A percentile compares a stretch with the other conserved stretches of the same genome.
Conservation (phyloP, 2,797 vertebrate genomes). For the Girardinus metallicus region DNA sequence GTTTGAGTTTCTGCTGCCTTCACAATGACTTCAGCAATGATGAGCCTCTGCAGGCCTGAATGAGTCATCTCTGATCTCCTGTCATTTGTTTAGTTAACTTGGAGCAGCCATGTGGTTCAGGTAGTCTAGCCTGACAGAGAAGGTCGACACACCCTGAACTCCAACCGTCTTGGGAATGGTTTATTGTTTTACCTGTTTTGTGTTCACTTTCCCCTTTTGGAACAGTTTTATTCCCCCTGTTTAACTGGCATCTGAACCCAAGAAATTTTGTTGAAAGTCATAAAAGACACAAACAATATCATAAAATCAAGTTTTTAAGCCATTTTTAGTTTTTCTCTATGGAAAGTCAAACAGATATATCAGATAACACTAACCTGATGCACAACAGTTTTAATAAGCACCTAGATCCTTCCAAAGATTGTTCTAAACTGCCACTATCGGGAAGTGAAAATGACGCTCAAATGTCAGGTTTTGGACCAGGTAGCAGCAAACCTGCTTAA, state of each 20-base stretch:
- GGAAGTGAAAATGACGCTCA: conserved; percentile 61
- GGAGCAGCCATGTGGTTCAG: conserved; percentile 47
- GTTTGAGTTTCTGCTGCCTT: conserved; percentile 10
- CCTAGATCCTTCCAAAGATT: conserved; percentile 4
- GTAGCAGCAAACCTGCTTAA: conserved; percentile 24
- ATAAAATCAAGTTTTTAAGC: background rate
- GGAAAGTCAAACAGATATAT: background rate
- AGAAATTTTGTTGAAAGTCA: background rate
- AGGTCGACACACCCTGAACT: conserved; percentile 68
- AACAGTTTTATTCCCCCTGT: conserved; percentile 7
- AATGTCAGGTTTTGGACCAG: conserved; percentile 37
- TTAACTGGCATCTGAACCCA: conserved; percentile 22
- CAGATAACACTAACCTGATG: conserved; percentile 9
- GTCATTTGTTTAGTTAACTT: conserved; percentile 48
- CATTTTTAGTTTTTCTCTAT: background rate
- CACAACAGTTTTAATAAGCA: background rate
- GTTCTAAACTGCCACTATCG: conserved; percentile 30
- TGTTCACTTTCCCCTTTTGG: conserved; percentile 35
- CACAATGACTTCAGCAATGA: conserved; percentile 23
- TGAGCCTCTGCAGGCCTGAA: conserved; percentile 51
- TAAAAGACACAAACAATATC: conserved; percentile 6
- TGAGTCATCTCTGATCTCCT: conserved; percentile 36
- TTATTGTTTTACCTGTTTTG: conserved; percentile 41
- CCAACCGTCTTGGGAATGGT: conserved; percentile 59
- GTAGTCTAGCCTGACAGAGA: conserved; percentile 58